Base-by-base conservation (phyloP, 2,888 invertebrate species). In the Dicranocentrus wangi region DNA sequence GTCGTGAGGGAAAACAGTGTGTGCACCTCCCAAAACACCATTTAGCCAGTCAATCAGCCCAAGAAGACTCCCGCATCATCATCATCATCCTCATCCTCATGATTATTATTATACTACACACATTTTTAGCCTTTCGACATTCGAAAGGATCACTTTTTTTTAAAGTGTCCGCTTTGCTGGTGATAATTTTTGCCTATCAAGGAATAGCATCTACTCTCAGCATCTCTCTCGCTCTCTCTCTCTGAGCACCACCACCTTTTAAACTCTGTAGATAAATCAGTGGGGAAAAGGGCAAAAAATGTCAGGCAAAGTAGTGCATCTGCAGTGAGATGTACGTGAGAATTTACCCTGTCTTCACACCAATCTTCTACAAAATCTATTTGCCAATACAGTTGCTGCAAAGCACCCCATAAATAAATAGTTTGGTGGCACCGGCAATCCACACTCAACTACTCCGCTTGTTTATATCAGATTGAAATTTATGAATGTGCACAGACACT, bases 261-360 rank as follows among this genome's bases (percentile, higher is more conserved):
- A 61, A 32, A 61, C 28, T 8, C n/a, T 17, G 58, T 51, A 61
- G 79, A 79, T 79, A 79, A 79, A 79, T 79, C 79, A 79, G 70
- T n/a, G n/a, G 13, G 15, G 25, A 69, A 65, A 78, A 66, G 79
- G 79, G 65, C 53, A 79, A 79, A 70, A 79, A 79, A 70, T 79
- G 79, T 79, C 79, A 71, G 65, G 39, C 23, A 79, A 79, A 79
- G 25, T 79, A 65, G 79, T 79, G 79, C 79, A 79, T 10, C 23
- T 71, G 21, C 39, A 55, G 5, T 13, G n/a, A 47, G 23, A 55
- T 47, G 23, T 65, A 51, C 71, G 79, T 79, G 79, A 79, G 71
- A 79, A 71, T 15, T 71, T 78, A 32, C 70, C 61, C 78, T 77
- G 78, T 78, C 78, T 78, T 53, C 71, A 58, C 55, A 28, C 58